Percentiles rank a stretch among this genome's conserved stretches.
phyloP scores from a whole-genome alignment of 2,113 vertebrate species.

The Muscicapa adusta region DNA sequence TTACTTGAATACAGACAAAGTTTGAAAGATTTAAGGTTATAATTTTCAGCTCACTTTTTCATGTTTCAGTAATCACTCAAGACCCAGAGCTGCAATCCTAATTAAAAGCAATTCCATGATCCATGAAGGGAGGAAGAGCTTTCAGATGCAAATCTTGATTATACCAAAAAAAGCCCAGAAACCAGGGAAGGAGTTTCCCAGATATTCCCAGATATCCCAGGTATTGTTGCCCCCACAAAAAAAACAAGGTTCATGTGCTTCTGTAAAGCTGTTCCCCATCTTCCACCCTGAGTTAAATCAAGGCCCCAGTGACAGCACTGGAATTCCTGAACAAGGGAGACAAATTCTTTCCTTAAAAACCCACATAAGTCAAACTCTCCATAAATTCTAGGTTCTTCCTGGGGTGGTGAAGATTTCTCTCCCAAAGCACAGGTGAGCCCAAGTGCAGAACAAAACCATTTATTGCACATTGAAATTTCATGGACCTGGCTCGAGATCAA shows the following conservation, averaged over 20 bases:
- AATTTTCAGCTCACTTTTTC: background rate
- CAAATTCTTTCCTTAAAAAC: background rate
- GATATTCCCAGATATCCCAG: background rate
- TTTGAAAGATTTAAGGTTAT: background rate
- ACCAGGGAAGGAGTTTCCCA: background rate
- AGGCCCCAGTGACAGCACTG: background rate
- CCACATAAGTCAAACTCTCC: background rate
- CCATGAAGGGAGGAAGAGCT: background rate
- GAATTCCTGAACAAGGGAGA: background rate
- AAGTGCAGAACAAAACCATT: background rate
- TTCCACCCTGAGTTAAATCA: background rate
- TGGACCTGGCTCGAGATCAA: background rate
- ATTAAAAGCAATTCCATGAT: background rate
- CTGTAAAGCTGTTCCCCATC: background rate
- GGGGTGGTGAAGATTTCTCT: background rate
- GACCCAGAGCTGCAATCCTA: background rate
- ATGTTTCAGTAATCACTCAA: background rate
- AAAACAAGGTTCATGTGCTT: background rate
- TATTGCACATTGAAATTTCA: background rate
- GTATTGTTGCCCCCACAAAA: background rate
- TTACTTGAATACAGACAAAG: background rate
- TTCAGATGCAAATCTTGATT: background rate
- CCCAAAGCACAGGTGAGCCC: background rate
- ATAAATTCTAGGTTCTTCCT: background rate
- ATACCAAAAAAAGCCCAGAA: rapidly evolving